A percentile compares a stretch with the other conserved stretches of the same genome.
phyloP scores from a whole-genome alignment of 2,888 invertebrate genomes.

The Lacanobia oleracea region DNA sequence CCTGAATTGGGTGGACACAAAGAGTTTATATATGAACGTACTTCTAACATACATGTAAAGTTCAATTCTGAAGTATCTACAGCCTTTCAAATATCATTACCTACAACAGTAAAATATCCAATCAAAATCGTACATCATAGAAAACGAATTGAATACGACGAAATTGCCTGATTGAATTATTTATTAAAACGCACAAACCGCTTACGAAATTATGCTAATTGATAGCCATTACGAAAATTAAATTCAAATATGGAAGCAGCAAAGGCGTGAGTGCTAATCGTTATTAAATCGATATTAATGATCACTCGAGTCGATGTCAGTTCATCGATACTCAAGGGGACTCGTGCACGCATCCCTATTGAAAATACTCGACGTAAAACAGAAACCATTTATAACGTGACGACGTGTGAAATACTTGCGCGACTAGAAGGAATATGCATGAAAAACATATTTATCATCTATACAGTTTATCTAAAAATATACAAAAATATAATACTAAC shows the following conservation, averaged over 20 bases:
- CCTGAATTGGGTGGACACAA: background rate
- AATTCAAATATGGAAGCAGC: conserved; percentile 48
- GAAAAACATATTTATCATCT: no score
- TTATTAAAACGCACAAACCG: conserved; percentile 12
- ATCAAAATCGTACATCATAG: background rate
- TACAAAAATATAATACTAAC: no score
- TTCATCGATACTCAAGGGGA: conserved; percentile 61
- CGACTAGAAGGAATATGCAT: no score
- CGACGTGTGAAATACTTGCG: conserved; percentile 56
- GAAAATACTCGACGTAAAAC: conserved; percentile 61
- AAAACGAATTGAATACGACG: background rate
- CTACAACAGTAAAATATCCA: background rate
- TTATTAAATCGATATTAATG: conserved; percentile 63
- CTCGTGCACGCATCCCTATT: conserved; percentile 51
- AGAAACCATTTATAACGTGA: conserved; percentile 62
- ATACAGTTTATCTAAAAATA: no score
- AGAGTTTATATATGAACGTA: background rate
- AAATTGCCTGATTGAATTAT: conserved; percentile 17
- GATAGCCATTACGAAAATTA: conserved; percentile 50
- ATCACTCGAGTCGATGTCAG: conserved; percentile 63
- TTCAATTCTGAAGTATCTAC: background rate
- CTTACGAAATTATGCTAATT: conserved; percentile 43
- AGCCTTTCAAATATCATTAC: background rate
- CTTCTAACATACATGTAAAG: background rate
- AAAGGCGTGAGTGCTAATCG: conserved; percentile 58